Evolutionary conservation across 2,797 vertebrate species (phyloP).

Genomic region (Chelidonichthys spinosus): DNA sequence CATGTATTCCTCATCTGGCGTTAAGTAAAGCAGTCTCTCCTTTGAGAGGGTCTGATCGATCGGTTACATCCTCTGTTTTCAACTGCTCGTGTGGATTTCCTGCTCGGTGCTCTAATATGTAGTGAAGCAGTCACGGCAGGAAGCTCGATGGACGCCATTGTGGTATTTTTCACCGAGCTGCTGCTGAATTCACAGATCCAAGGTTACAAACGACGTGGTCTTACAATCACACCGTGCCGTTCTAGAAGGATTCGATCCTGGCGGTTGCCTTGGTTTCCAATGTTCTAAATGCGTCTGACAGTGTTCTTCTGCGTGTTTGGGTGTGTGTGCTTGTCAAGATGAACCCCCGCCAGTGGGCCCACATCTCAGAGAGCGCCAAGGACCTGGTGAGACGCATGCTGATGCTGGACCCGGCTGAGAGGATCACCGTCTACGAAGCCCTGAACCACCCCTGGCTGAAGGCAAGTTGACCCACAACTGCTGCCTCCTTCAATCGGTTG

Average conservation of each 20-base stretch:
- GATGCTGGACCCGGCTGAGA: conserved; percentile 98
- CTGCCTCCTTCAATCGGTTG: neutral
- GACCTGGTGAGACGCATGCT: conserved; percentile 98
- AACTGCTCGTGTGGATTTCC: conserved; percentile 18
- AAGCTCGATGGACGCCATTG: neutral
- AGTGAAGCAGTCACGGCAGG: conserved; percentile 23
- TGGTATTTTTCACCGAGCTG: conserved; percentile 14
- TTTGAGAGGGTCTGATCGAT: neutral
- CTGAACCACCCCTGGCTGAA: conserved; percentile 99
- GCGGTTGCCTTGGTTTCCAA: neutral
- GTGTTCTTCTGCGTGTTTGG: conserved; percentile 7
- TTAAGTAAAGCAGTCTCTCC: neutral
- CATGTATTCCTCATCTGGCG: neutral
- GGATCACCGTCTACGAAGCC: conserved; percentile 98
- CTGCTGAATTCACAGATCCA: neutral
- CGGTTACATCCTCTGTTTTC: conserved; percentile 1
- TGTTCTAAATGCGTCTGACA: conserved; percentile 20
- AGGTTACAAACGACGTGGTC: too few species aligned
- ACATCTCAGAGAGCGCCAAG: conserved; percentile 99
- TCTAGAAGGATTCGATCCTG: neutral
- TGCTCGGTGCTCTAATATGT: conserved; percentile 28
- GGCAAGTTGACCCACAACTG: conserved; percentile 62
- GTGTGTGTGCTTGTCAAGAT: conserved; percentile 81
- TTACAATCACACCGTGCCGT: neutral
- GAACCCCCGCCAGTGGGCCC: conserved; percentile 97